These are phyloP conservation scores for Menidia menidia DNA, from an alignment of 2,797 vertebrate genomes.

Conservation along the genomic window DNA sequence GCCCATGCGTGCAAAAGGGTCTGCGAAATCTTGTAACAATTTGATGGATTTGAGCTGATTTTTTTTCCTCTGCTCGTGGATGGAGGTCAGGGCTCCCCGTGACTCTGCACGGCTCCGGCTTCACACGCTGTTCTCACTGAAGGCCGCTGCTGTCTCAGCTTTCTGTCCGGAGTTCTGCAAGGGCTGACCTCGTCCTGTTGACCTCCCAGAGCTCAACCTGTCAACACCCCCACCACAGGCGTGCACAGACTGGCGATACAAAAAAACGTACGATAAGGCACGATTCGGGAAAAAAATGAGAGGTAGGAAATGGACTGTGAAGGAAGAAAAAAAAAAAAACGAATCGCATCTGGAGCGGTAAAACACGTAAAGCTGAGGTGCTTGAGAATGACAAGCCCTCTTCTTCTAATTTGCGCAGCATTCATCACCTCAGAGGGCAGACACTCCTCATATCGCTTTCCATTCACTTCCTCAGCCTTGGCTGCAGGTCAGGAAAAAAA, in stretches of 20 bases:
- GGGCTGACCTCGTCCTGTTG: slow-evolving; percentile 68
- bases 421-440: slow-evolving; percentile 74
- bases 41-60: slow-evolving; percentile 45
- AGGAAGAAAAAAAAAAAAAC: slow-evolving; percentile 62
- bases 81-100: slow-evolving; percentile 65
- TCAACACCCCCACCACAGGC: slow-evolving; percentile 53
- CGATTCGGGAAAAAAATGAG: slow-evolving; percentile 43
- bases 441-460: slow-evolving; percentile 69
- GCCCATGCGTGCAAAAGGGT: slow-evolving; percentile 6
- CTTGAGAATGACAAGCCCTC: slow-evolving; percentile 69
- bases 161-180: slow-evolving; percentile 71
- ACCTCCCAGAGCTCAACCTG: slow-evolving; percentile 74
- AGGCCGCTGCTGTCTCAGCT: slow-evolving; percentile 80
- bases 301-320: slow-evolving; percentile 27
- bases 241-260: slow-evolving; percentile 16
- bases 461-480: slow-evolving; percentile 72
- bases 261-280: slow-evolving; percentile 27
- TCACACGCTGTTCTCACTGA: slow-evolving; percentile 53
- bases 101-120: slow-evolving; percentile 61
- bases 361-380: slow-evolving; percentile 44
- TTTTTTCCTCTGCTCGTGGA: slow-evolving; percentile 35
- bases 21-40: slow-evolving; percentile 27
- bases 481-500: slow-evolving; percentile 71
- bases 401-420: slow-evolving; percentile 70
- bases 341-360: slow-evolving; percentile 38